These are phyloP conservation scores for Vireo altiloquus DNA, from an alignment of 2,113 vertebrate genomes.

Conservation along the genomic window DNA sequence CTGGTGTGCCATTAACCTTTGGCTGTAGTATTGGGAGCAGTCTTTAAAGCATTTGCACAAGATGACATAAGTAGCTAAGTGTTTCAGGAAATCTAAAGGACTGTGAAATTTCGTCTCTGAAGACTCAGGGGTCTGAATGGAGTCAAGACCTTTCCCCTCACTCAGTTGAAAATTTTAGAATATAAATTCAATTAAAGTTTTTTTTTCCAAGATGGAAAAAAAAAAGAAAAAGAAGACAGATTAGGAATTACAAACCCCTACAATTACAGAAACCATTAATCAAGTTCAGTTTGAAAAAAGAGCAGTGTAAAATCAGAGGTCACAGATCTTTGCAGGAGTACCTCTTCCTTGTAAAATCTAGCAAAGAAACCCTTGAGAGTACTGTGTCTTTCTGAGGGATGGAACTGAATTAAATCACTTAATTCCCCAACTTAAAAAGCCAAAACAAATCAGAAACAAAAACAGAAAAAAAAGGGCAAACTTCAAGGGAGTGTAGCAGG, in stretches of 20 bases:
- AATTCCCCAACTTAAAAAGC: background rate
- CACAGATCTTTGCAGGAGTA: background rate
- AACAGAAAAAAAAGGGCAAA: background rate
- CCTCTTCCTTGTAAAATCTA: background rate
- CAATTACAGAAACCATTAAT: conserved; percentile 24
- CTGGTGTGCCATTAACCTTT: conserved; percentile 25
- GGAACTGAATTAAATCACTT: background rate
- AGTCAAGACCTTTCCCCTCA: conserved; percentile 14
- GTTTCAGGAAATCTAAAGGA: conserved; percentile 33
- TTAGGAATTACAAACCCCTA: conserved; percentile 23
- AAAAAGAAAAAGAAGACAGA: background rate
- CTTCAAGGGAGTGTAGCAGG: background rate
- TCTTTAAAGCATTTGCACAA: background rate
- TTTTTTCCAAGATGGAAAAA: background rate
- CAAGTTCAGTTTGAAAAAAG: conserved; percentile 26
- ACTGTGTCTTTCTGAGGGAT: background rate
- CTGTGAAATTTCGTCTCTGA: conserved; percentile 44
- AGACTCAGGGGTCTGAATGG: background rate
- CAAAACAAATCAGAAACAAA: background rate
- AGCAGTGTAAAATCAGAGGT: conserved; percentile 20
- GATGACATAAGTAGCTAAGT: conserved; percentile 30
- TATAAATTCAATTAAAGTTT: conserved; percentile 13
- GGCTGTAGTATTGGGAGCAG: background rate
- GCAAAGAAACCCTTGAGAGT: background rate
- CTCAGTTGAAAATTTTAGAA: background rate